phyloP scores from a whole-genome alignment of 2,888 invertebrate species.

The Ethmia dodecea region DNA sequence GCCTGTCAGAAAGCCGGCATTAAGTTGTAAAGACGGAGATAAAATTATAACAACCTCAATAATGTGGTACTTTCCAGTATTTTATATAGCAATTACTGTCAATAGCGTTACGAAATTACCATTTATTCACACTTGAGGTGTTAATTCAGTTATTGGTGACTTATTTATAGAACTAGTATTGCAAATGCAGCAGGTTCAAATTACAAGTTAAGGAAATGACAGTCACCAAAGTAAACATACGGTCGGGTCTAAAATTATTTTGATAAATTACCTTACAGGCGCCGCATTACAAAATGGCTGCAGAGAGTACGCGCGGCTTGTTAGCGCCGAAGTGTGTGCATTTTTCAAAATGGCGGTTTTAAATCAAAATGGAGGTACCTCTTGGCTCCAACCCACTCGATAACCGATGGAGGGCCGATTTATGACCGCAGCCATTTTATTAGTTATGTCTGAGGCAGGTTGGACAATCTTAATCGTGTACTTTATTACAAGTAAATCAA shows the following conservation, averaged over 20 bases:
- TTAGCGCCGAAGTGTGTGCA: slow-evolving; percentile 34
- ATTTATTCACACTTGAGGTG: slow-evolving; percentile 44
- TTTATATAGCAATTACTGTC: slow-evolving; percentile 41
- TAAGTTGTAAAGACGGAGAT: too few relatives aligned
- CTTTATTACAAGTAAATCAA: slow-evolving; percentile 40
- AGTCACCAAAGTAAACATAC: slow-evolving; percentile 37
- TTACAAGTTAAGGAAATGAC: slow-evolving; percentile 28
- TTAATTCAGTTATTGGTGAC: slow-evolving; percentile 47
- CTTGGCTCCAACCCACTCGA: slow-evolving; percentile 47
- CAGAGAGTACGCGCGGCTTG: slow-evolving; percentile 30
- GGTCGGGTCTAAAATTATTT: slow-evolving; percentile 31
- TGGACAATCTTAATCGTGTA: slow-evolving; percentile 26
- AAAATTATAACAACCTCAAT: slow-evolving; percentile 23
- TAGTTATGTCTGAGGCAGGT: slow-evolving; percentile 24
- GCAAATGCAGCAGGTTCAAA: slow-evolving; percentile 37
- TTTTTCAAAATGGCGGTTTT: slow-evolving; percentile 47
- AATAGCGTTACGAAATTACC: slow-evolving; percentile 36
- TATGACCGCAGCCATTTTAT: slow-evolving; percentile 41
- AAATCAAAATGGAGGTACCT: slow-evolving; percentile 17
- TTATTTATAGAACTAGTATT: slow-evolving; percentile 42
- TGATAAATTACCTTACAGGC: slow-evolving; percentile 36
- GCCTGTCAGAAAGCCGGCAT: too few relatives aligned
- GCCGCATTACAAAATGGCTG: slow-evolving; percentile 41
- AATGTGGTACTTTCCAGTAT: slow-evolving; percentile 28
- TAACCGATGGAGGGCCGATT: slow-evolving; percentile 41